Base-by-base conservation (phyloP, 2,888 invertebrate species). In the Pycnomerus fuliginosus region DNA sequence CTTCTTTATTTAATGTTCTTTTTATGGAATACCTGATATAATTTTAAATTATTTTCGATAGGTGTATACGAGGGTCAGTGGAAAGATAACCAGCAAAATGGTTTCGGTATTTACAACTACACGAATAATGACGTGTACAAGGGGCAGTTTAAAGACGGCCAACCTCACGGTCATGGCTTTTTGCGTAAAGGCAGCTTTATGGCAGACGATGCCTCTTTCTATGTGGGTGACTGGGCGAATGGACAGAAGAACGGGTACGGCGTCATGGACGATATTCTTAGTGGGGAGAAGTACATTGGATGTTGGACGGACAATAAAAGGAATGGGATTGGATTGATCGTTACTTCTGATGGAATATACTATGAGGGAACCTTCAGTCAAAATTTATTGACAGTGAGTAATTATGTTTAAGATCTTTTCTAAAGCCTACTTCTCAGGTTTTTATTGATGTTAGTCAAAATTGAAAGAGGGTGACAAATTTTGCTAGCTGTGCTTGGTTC, bases 251-350 rank as follows among this genome's bases (percentile, higher is more conserved):
- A 85, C 55, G 94, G 94, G 0, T 94, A 94, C 60, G 93, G 93
- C 0, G 88, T 94, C 1, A 83, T 90, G 78, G 91, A 93, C 63
- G 87, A 92, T 60, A 87, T 90, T 33, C 79, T 84, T 15, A 86
- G 83, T 58, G 91, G 92, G 1, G 90, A 92, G 69, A 92, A 93
- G 68, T 94, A 93, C 70, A 80, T 94, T 69, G 94, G 94, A 3
- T 84, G 84, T 71, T 94, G 93, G 90, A 80, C 78, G 45, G 90
- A 92, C 50, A 89, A 90, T 65, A 82, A 84, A 65, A 85, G 87
- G 49, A 85, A 88, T 61, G 94, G 93, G 0, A 83, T 82, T 61
- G 94, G 93, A 2, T 76, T 89, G 44, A 88, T 93, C 41, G 90
- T 94, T 10, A 92, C 92, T 0, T 76, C 91, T 41, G 91, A 91